phyloP scores from a whole-genome alignment of 2,797 vertebrate genomes.

The Sarcophilus harrisii region DNA sequence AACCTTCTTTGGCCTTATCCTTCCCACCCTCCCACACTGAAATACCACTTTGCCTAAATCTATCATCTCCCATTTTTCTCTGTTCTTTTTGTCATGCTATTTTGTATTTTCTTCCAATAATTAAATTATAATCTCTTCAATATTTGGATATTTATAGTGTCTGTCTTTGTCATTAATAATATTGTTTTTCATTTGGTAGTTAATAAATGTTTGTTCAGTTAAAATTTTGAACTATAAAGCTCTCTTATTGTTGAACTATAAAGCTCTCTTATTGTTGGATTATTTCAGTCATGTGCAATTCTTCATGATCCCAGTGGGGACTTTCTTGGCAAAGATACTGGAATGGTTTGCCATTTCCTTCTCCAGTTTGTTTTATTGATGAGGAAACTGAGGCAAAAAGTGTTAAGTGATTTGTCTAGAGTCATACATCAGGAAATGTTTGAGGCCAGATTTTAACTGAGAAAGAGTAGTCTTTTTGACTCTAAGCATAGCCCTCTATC shows the following conservation, averaged over 20 bases:
- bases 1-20: background rate
- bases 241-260: no score
- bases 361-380: background rate
- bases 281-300: background rate
- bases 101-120: background rate
- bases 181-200: background rate
- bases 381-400: background rate
- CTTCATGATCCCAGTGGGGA: background rate
- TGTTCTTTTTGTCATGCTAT: background rate
- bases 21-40: background rate
- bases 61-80: slow-evolving; percentile 18
- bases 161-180: background rate
- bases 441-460: background rate
- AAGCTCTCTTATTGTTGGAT: background rate
- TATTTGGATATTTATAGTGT: background rate
- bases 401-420: background rate
- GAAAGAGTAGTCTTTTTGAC: background rate
- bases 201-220: background rate
- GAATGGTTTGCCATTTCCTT: background rate
- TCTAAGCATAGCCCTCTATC: rapidly evolving
- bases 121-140: background rate
- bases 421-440: background rate
- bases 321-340: background rate
- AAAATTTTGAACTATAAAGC: background rate
- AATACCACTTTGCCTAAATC: background rate